Evolutionary conservation across 2,113 vertebrate genomes (phyloP).

Genomic region (Clarias gariepinus): DNA sequence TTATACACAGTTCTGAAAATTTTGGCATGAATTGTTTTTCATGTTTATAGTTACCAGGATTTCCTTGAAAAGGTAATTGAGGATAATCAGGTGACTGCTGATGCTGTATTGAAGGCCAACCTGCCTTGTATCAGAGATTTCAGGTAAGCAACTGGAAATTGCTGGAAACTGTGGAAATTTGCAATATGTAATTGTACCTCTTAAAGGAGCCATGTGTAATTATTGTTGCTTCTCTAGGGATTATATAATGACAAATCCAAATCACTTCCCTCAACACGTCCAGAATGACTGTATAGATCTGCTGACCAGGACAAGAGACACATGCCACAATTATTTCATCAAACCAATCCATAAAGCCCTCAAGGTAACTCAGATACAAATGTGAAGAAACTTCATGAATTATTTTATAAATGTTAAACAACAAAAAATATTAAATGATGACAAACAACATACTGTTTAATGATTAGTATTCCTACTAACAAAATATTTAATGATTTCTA

Average conservation of each 20-base stretch:
- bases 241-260: constrained; percentile 49
- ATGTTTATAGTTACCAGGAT: constrained; percentile 73
- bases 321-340: constrained; percentile 67
- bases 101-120: constrained; percentile 75
- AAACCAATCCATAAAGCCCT: constrained; percentile 69
- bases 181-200: background rate
- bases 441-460: too few species aligned
- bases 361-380: constrained; percentile 69
- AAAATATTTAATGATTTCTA: background rate
- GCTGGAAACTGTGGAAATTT: background rate
- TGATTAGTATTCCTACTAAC: background rate
- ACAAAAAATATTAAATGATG: background rate
- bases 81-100: constrained; percentile 67
- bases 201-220: background rate
- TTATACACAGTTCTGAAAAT: background rate
- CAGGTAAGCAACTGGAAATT: constrained; percentile 68
- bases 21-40: background rate
- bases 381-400: background rate
- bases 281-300: constrained; percentile 49
- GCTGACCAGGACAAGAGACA: constrained; percentile 68
- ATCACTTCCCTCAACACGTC: constrained; percentile 55
- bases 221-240: constrained; percentile 64
- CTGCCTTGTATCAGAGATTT: constrained; percentile 78
- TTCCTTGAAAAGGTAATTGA: constrained; percentile 76
- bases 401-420: background rate